Evolutionary conservation across 2,888 invertebrate species (phyloP).

Genomic region (Syrista parreyssii): DNA sequence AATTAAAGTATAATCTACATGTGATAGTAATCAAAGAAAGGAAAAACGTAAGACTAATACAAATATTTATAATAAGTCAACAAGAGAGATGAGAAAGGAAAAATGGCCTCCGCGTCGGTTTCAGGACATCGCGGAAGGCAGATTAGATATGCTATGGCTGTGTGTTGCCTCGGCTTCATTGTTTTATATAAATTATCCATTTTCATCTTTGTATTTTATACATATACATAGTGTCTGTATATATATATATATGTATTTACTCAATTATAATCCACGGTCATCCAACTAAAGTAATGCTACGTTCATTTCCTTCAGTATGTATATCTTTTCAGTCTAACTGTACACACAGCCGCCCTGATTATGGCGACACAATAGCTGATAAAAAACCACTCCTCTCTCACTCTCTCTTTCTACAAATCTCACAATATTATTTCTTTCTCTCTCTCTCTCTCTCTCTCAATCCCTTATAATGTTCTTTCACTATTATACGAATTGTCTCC

Average conservation of each 20-base stretch:
- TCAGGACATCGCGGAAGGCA: no score
- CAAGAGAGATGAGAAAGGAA: no score
- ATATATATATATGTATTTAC: conserved; percentile 22
- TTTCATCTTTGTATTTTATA: conserved; percentile 23
- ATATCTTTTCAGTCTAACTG: conserved; percentile 52
- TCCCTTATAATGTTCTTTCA: neutral
- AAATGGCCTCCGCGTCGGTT: no score
- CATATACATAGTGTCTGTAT: conserved; percentile 17
- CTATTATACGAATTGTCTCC: neutral
- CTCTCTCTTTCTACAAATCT: conserved; percentile 13
- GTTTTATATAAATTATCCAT: conserved; percentile 9
- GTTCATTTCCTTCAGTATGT: neutral
- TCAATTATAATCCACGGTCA: conserved; percentile 18
- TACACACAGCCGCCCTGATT: conserved; percentile 32
- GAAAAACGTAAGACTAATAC: neutral
- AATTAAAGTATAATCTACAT: neutral
- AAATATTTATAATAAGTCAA: neutral
- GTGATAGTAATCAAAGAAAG: neutral
- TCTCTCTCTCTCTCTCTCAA: neutral
- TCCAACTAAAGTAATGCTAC: neutral
- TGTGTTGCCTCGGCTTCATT: no score
- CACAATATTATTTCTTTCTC: no score
- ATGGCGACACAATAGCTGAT: conserved; percentile 10
- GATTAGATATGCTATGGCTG: no score
- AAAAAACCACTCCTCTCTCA: conserved; percentile 19